Conservation (phyloP, 2,113 vertebrate species). For the Seriola rivoliana region DNA sequence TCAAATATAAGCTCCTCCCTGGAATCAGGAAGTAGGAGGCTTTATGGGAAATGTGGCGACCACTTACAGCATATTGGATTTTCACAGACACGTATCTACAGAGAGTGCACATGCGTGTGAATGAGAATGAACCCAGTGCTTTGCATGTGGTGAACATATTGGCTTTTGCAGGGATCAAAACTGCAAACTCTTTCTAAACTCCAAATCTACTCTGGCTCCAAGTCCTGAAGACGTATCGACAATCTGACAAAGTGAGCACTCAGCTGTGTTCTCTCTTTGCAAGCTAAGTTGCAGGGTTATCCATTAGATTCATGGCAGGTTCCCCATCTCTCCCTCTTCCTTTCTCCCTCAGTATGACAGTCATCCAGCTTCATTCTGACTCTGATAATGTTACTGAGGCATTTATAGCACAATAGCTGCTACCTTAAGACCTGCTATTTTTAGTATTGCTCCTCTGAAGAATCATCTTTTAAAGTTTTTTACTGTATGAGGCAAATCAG, state of each 20-base stretch:
- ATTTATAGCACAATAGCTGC: slow-evolving; percentile 41
- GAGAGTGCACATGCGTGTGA: not conserved
- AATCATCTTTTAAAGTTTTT: slow-evolving; percentile 5
- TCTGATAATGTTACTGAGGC: slow-evolving; percentile 26
- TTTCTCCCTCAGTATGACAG: not conserved
- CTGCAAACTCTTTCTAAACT: slow-evolving; percentile 44
- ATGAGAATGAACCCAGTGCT: not conserved
- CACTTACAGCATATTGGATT: not conserved
- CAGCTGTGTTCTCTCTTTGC: slow-evolving; percentile 21
- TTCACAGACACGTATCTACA: not conserved
- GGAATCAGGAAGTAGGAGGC: not conserved
- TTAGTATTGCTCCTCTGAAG: slow-evolving; percentile 32
- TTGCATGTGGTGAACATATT: slow-evolving; percentile 6
- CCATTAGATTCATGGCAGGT: slow-evolving; percentile 38
- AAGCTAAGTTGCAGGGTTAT: slow-evolving; percentile 44
- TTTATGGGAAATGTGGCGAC: not conserved
- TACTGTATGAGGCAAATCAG: slow-evolving; percentile 12
- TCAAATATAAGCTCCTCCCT: not conserved
- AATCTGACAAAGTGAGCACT: slow-evolving; percentile 46
- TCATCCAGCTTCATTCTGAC: slow-evolving; percentile 9
- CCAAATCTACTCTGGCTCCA: slow-evolving; percentile 24
- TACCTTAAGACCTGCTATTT: slow-evolving; percentile 44
- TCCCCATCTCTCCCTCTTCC: not conserved
- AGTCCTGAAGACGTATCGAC: slow-evolving; percentile 53
- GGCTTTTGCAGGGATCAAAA: slow-evolving; percentile 27